phyloP scores from a whole-genome alignment of 2,797 vertebrate genomes.

The Centropyge bicolor region DNA sequence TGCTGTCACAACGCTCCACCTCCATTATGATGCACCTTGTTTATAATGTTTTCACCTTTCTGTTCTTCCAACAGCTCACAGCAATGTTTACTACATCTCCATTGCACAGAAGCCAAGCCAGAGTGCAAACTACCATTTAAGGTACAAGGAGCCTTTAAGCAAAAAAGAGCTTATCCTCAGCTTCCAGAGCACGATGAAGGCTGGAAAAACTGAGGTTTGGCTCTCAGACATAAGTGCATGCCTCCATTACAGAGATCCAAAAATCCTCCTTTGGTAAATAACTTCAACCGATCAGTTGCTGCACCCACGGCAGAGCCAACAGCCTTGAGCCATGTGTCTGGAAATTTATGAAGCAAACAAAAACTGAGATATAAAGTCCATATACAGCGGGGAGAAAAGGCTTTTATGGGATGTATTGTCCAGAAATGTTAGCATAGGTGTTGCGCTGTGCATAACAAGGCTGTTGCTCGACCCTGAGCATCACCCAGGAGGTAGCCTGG shows the following conservation, averaged over 20 bases:
- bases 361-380: slow-evolving; percentile 13
- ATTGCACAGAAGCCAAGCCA: slow-evolving; percentile 1
- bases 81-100: slow-evolving; percentile 10
- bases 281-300: slow-evolving; percentile 11
- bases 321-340: slow-evolving; percentile 25
- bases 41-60: slow-evolving; percentile 20
- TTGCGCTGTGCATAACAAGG: neutral
- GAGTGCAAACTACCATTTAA: slow-evolving; percentile 38
- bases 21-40: slow-evolving; percentile 26
- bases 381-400: slow-evolving; percentile 1
- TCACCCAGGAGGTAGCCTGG: slow-evolving; percentile 1
- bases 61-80: slow-evolving; percentile 22
- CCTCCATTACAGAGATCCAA: slow-evolving; percentile 26
- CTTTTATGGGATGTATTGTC: slow-evolving; percentile 12
- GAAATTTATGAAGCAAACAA: slow-evolving; percentile 45
- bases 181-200: slow-evolving; percentile 9
- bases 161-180: slow-evolving; percentile 49
- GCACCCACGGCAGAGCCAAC: neutral
- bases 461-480: neutral
- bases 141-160: slow-evolving; percentile 38
- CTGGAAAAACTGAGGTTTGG: slow-evolving; percentile 50
- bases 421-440: neutral
- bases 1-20: slow-evolving; percentile 17
- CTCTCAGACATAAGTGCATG: slow-evolving; percentile 29
- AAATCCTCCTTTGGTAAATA: slow-evolving; percentile 33